A percentile compares a stretch with the other conserved stretches of the same genome.
Conservation (phyloP, 2,113 vertebrate species). For the Tychaedon coryphoeus region DNA sequence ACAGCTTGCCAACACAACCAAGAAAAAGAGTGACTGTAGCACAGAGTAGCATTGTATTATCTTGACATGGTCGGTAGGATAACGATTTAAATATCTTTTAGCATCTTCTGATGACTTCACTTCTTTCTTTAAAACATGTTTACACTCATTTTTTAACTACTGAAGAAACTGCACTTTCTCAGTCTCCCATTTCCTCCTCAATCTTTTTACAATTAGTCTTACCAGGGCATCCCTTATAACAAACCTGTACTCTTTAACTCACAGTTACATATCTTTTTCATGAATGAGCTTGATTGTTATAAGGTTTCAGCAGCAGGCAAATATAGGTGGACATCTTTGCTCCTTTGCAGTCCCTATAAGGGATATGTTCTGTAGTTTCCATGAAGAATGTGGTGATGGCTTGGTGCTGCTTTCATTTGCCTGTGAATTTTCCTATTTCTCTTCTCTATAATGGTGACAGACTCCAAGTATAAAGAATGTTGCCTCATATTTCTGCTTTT, state of each 20-base stretch:
- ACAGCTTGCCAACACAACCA: background rate
- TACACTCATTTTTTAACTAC: background rate
- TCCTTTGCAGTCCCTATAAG: background rate
- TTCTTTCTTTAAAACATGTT: background rate
- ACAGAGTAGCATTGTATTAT: background rate
- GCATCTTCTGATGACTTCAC: background rate
- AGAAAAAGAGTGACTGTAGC: background rate
- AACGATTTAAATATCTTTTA: background rate
- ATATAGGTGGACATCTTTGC: background rate
- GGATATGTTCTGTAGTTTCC: background rate
- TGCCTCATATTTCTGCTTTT: background rate
- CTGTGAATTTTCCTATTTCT: background rate
- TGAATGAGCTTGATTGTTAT: background rate
- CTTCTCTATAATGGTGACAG: background rate
- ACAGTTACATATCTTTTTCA: background rate
- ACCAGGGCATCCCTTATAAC: background rate
- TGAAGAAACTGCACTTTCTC: background rate
- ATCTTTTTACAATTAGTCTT: background rate
- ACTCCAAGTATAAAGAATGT: background rate
- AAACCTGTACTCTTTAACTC: background rate
- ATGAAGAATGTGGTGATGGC: background rate
- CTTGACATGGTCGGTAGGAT: background rate
- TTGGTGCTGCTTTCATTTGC: background rate
- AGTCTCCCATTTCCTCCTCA: background rate
- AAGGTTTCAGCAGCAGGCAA: background rate